Percentiles rank a stretch among this genome's conserved stretches.
These are phyloP conservation scores for Melinopterus prodromus DNA, from an alignment of 2,888 invertebrate genomes.

Conservation along the genomic window DNA sequence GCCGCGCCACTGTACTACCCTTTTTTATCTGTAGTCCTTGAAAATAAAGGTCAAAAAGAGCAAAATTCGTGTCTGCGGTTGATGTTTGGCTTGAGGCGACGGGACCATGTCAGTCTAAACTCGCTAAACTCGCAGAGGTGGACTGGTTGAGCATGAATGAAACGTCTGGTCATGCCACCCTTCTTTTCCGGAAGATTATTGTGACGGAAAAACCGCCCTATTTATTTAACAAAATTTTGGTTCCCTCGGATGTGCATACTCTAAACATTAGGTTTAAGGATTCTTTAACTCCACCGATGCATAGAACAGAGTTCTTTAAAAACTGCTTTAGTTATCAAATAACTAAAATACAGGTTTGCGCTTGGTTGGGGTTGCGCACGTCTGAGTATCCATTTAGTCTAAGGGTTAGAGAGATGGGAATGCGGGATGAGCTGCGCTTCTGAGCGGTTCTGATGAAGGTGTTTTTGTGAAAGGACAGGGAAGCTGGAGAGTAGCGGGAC, in stretches of 20 bases:
- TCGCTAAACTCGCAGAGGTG: constrained; percentile 16
- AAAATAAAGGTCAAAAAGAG: constrained; percentile 25
- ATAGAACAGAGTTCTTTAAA: constrained; percentile 22
- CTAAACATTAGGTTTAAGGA: constrained; percentile 29
- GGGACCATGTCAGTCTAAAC: constrained; percentile 24
- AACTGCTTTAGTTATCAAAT: too few relatives aligned
- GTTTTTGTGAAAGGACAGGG: too few relatives aligned
- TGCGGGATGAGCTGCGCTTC: too few relatives aligned
- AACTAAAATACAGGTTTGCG: too few relatives aligned
- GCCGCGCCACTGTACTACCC: too few relatives aligned
- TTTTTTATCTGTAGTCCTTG: constrained; percentile 6
- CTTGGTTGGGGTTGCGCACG: too few relatives aligned
- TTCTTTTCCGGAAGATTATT: too few relatives aligned
- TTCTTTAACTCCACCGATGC: constrained; percentile 18
- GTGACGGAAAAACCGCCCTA: constrained; percentile 16
- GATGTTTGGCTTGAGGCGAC: constrained; percentile 24
- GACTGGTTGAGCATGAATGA: constrained; percentile 27
- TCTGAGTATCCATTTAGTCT: too few relatives aligned
- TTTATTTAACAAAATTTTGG: constrained; percentile 23
- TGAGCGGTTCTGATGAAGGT: too few relatives aligned
- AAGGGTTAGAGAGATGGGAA: too few relatives aligned
- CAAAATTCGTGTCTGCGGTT: constrained; percentile 28
- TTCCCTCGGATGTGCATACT: constrained; percentile 20
- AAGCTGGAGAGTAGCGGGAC: too few relatives aligned
- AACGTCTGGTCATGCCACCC: constrained; percentile 15